Percentiles rank a stretch among this genome's conserved stretches.
These are phyloP conservation scores for Centropus bengalensis DNA, from an alignment of 2,113 vertebrate species.

Conservation along the genomic window DNA sequence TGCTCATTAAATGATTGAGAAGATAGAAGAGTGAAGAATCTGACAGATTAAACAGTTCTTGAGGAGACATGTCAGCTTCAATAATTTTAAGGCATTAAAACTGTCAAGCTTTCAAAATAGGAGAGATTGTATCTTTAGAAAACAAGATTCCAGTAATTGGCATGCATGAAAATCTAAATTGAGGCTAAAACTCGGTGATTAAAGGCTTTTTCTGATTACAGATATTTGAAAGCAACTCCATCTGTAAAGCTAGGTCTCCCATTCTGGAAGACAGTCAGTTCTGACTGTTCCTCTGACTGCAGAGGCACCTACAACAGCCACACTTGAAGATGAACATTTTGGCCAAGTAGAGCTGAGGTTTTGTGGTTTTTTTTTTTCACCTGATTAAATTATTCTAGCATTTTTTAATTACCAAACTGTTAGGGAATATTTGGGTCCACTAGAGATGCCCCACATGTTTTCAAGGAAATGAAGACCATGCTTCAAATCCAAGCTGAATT, in stretches of 20 bases:
- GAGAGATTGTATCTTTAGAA: constrained; percentile 37
- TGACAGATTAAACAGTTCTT: constrained; percentile 53
- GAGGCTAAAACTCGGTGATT: not conserved
- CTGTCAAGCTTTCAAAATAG: constrained; percentile 61
- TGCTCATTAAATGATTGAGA: constrained; percentile 38
- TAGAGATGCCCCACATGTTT: too few species aligned
- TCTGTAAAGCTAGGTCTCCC: not conserved
- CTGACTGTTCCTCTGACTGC: fast-evolving
- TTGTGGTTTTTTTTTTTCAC: too few species aligned
- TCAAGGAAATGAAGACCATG: not conserved
- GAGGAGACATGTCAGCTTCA: constrained; percentile 32
- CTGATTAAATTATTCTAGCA: fast-evolving
- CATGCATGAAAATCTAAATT: not conserved
- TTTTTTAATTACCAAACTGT: fast-evolving
- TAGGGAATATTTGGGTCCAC: not conserved
- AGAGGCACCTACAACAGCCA: fast-evolving
- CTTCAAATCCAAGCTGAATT: not conserved
- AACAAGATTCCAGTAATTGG: constrained; percentile 58
- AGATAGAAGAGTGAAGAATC: constrained; percentile 4
- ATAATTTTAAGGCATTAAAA: constrained; percentile 38
- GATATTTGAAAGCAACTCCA: not conserved
- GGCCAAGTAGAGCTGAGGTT: too few species aligned
- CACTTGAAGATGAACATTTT: fast-evolving
- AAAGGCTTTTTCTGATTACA: not conserved
- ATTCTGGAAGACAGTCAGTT: fast-evolving